phyloP scores from a whole-genome alignment of 64 coral and sea anemone species.

The Astreopora myriophthalma region DNA sequence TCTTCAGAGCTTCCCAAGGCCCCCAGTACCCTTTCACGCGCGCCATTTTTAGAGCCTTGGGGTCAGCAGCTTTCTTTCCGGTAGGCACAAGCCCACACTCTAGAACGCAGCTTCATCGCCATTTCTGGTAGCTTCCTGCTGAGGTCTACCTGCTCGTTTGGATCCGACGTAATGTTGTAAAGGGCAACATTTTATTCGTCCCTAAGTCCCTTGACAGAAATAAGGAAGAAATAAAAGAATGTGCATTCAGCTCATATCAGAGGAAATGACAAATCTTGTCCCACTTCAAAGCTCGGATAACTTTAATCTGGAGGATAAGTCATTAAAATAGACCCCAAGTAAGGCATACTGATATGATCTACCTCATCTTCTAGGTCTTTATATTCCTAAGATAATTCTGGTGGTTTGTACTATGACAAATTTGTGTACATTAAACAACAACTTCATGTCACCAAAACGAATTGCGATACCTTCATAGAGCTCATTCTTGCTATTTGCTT shows the following conservation, averaged over 20 bases:
- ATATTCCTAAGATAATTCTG: slow-evolving; percentile 33
- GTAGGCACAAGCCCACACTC: background rate
- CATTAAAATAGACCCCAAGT: no score
- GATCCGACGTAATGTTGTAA: slow-evolving; percentile 19
- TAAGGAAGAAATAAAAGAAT: background rate
- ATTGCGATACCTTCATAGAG: slow-evolving; percentile 67
- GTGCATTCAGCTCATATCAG: background rate
- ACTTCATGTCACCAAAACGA: slow-evolving; percentile 78
- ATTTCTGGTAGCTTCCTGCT: background rate
- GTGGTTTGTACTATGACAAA: slow-evolving; percentile 80
- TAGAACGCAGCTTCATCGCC: background rate
- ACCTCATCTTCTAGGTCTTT: background rate
- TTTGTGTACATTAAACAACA: slow-evolving; percentile 70
- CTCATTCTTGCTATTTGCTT: no score
- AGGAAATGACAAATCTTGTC: background rate
- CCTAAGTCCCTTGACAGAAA: background rate
- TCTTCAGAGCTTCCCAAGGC: background rate
- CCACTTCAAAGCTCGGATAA: no score
- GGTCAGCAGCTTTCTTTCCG: slow-evolving; percentile 5
- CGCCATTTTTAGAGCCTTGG: background rate
- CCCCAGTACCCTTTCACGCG: slow-evolving; percentile 2
- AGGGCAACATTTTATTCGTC: background rate
- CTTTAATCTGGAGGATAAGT: no score
- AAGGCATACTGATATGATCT: no score
- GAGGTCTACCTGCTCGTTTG: slow-evolving; percentile 5